These are phyloP conservation scores for Merluccius polli DNA, from an alignment of 2,797 vertebrate species.

Conservation along the genomic window DNA sequence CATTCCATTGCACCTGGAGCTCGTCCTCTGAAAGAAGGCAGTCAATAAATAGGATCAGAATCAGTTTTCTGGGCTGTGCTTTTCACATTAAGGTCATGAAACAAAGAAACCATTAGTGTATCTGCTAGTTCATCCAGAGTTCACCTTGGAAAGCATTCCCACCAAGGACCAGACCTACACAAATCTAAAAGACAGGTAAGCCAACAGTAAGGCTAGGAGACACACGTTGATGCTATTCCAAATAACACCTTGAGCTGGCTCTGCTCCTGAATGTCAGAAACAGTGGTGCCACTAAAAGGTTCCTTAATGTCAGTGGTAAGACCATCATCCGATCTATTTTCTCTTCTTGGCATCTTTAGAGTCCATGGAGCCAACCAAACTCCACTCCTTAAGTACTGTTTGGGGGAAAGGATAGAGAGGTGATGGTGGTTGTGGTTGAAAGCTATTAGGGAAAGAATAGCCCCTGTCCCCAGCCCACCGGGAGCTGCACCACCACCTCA, in stretches of 20 bases:
- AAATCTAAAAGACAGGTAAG: constrained; percentile 26
- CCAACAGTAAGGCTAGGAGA: constrained; percentile 46
- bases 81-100: constrained; percentile 56
- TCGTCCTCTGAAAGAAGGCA: constrained; percentile 32
- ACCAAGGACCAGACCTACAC: constrained; percentile 27
- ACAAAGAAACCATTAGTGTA: constrained; percentile 34
- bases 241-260: constrained; percentile 29
- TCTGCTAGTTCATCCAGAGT: constrained; percentile 24
- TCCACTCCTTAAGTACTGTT: background rate
- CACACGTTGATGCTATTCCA: constrained; percentile 44
- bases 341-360: constrained; percentile 26
- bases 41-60: constrained; percentile 69
- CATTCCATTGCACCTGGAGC: constrained; percentile 25
- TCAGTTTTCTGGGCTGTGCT: constrained; percentile 43
- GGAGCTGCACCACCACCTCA: constrained; percentile 60
- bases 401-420: background rate
- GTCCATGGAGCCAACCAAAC: background rate
- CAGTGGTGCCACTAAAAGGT: constrained; percentile 20
- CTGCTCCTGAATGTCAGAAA: constrained; percentile 69
- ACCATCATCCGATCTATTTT: constrained; percentile 24
- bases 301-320: constrained; percentile 33
- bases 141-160: constrained; percentile 25
- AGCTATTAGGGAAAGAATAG: background rate
- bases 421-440: background rate
- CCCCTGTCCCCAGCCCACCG: background rate